Conservation (phyloP, 2,113 vertebrate species). For the Uropsilus gracilis region DNA sequence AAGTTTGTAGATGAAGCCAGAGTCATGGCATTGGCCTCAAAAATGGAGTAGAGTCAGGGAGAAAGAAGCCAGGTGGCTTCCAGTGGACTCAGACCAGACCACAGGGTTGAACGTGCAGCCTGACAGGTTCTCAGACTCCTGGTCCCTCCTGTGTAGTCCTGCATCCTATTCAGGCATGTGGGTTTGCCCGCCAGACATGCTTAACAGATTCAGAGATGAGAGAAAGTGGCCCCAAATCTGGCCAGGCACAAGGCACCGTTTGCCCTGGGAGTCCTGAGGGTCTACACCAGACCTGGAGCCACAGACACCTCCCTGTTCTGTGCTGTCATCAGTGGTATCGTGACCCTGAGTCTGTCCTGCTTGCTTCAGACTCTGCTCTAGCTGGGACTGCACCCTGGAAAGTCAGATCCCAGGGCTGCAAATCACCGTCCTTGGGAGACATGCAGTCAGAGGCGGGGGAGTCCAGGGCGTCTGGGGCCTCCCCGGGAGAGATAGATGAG, state of each 20-base stretch:
- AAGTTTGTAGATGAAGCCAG: background rate
- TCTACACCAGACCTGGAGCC: fast-evolving
- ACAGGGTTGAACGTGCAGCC: background rate
- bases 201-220: background rate
- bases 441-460: background rate
- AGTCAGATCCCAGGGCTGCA: background rate
- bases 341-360: background rate
- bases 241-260: background rate
- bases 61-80: background rate
- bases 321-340: too few species aligned
- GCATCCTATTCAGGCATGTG: background rate
- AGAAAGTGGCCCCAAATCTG: background rate
- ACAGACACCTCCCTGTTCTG: background rate
- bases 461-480: background rate
- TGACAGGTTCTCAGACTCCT: fast-evolving
- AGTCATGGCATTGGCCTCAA: background rate
- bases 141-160: fast-evolving
- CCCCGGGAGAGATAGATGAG: background rate
- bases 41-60: background rate
- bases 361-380: background rate
- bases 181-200: background rate
- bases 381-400: fast-evolving
- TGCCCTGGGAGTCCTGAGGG: background rate
- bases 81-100: background rate
- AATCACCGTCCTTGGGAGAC: background rate